Conservation (phyloP, 2,113 vertebrate genomes). For the Rousettus leschenaultii region DNA sequence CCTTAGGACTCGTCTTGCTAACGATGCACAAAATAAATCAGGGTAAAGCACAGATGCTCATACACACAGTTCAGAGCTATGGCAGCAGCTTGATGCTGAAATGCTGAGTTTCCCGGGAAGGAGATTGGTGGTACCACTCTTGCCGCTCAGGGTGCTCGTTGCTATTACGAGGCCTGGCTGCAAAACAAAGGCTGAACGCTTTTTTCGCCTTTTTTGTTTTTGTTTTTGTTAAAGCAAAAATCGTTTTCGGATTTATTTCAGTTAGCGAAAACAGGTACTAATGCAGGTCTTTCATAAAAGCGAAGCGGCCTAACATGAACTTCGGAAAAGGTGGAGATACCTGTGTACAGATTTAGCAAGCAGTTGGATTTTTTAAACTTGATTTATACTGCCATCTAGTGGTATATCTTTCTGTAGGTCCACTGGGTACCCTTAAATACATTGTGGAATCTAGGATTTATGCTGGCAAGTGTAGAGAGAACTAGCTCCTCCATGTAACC, state of each 20-base stretch:
- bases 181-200: neutral
- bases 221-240: neutral
- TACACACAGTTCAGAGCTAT: neutral
- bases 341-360: neutral
- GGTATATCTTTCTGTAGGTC: neutral
- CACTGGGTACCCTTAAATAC: neutral
- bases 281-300: neutral
- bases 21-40: neutral
- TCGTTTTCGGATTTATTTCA: neutral
- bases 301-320: neutral
- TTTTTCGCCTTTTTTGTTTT: neutral
- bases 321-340: neutral
- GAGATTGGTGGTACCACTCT: neutral
- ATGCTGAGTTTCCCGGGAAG: neutral
- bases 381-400: conserved; percentile 80
- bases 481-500: neutral
- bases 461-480: neutral
- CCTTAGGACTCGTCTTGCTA: neutral
- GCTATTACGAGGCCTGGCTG: no score
- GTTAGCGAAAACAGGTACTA: neutral
- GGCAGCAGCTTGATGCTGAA: no score
- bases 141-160: neutral
- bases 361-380: neutral
- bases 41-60: neutral
- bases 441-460: neutral